phyloP scores from a whole-genome alignment of 2,113 vertebrate species.

The Lichenostomus cassidix region DNA sequence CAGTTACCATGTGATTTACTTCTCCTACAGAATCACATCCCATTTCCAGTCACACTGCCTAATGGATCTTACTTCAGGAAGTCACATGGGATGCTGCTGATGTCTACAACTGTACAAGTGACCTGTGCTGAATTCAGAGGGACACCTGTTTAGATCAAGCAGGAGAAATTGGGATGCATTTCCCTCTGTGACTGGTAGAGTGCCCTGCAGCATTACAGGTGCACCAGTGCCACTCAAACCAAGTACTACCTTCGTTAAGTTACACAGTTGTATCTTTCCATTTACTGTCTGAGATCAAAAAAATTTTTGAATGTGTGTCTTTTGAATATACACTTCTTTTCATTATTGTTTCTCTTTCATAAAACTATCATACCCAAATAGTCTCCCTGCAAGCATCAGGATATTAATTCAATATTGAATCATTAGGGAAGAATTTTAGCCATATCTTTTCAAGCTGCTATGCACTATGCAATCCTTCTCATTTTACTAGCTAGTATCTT shows the following conservation, averaged over 20 bases:
- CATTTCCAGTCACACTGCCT: background rate
- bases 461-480: background rate
- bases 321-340: background rate
- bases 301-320: background rate
- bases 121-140: background rate
- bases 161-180: background rate
- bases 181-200: background rate
- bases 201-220: fast-evolving
- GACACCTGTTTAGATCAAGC: background rate
- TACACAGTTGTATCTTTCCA: background rate
- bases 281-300: background rate
- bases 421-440: background rate
- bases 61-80: background rate
- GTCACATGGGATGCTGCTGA: background rate
- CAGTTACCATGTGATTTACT: background rate
- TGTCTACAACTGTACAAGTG: background rate
- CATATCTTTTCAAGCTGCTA: background rate
- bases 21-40: background rate
- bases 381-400: background rate
- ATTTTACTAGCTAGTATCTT: background rate
- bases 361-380: background rate
- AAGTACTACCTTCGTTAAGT: background rate
- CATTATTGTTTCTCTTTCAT: background rate
- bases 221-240: background rate
- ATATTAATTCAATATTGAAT: background rate